Base-by-base conservation (phyloP, 2,797 vertebrate species). In the Myoxocephalus aenaeus region DNA sequence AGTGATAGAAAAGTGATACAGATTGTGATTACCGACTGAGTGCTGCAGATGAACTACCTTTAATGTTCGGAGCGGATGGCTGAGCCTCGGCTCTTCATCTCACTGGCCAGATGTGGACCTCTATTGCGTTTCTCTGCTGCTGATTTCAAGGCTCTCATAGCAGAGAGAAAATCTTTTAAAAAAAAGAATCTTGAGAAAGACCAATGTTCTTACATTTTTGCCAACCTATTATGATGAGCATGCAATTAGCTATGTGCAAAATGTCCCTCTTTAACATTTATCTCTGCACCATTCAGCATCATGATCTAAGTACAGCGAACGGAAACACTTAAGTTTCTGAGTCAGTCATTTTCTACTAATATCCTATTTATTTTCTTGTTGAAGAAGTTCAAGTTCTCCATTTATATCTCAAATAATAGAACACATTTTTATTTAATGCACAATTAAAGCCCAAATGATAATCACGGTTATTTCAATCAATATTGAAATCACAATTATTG, bases 21-120 rank as follows among this genome's bases (percentile, higher is more conserved):
- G 40, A 29, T 14, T 68, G 36, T 15, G 5, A 22, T 44, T 15
- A 20, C 9, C 18, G 9, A 25, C 51, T 46, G 51, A 1, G 15
- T 18, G 29, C 7, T 32, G 14, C 7, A 20, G 15, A 63, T 40
- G 22, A 5, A 62, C 66, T 75, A 17, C 25, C 50, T 64, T n/a
- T 44, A 20, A 58, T 25, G 9, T 48, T 61, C 38, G 15, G 54
- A 82, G 65, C 59, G 54, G 65, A 48, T 56, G 29, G 48, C 11
- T 51, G 20, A 18, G 7, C 29, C 58, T 13, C 1, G 44, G 13
- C n/a, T 56, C 51, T 54, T 8, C 46, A n/a, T 34, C 77, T 69
- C 65, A 9, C 5, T 4, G 69, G 70, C 61, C 77, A 80, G 54
- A 77, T 76, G 65, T 67, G 61, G 44, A 51, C 38, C 62, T 65